Evolutionary conservation across 2,797 vertebrate species (phyloP).

Genomic region (Gouania willdenowi): DNA sequence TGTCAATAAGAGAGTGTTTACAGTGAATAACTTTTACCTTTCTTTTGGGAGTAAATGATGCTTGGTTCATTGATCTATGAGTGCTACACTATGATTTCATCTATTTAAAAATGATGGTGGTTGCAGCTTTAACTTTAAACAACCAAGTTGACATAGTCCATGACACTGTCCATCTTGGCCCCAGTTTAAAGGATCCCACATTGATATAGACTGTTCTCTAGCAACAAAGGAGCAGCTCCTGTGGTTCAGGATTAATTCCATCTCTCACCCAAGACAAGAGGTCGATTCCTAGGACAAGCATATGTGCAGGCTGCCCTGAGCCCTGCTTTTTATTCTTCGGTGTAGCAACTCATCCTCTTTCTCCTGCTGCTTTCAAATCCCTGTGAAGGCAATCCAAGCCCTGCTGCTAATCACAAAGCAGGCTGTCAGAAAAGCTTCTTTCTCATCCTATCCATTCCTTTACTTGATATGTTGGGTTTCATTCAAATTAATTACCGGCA

Average conservation of each 20-base stretch:
- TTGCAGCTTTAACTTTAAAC: no score
- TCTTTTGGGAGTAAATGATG: no score
- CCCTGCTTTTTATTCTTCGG: constrained; percentile 25
- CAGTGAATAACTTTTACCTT: no score
- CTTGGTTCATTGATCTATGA: no score
- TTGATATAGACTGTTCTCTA: constrained; percentile 18
- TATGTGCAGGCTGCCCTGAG: constrained; percentile 32
- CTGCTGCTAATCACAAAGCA: constrained; percentile 37
- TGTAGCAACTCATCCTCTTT: constrained; percentile 6
- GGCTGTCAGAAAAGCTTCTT: constrained; percentile 23
- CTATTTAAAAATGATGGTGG: no score
- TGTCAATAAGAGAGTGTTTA: no score
- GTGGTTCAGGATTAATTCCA: constrained; percentile 60
- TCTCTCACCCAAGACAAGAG: constrained; percentile 33
- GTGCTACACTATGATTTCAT: no score
- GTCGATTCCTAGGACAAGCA: constrained; percentile 47
- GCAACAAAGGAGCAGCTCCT: constrained; percentile 30
- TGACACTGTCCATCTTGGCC: constrained; percentile 23
- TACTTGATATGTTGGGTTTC: constrained; percentile 35
- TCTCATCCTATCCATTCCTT: constrained; percentile 24
- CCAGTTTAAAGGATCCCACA: constrained; percentile 17
- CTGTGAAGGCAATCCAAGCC: constrained; percentile 17
- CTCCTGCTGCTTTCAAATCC: constrained; percentile 34
- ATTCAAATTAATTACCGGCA: constrained; percentile 52
- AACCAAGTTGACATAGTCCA: constrained; percentile 25